phyloP scores from a whole-genome alignment of 2,113 vertebrate genomes.

The Hippocampus zosterae region DNA sequence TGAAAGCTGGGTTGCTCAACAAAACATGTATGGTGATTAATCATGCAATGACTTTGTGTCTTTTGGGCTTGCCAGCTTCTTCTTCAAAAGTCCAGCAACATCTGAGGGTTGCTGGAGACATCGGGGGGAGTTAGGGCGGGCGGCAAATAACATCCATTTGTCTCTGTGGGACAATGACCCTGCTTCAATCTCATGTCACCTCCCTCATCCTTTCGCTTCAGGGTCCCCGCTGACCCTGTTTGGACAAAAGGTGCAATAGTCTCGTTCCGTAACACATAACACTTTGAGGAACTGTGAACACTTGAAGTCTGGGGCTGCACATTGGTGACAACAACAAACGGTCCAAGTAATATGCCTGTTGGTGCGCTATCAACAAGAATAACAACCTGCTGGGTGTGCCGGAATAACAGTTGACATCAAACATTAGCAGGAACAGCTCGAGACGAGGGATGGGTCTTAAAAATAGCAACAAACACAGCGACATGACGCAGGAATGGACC shows the following conservation, averaged over 20 bases:
- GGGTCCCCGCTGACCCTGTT: conserved; percentile 46
- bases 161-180: conserved; percentile 58
- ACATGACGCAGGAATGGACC: conserved; percentile 2
- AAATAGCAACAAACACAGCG: conserved; percentile 26
- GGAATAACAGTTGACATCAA: conserved; percentile 54
- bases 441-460: conserved; percentile 26
- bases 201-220: conserved; percentile 8
- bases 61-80: conserved; percentile 55
- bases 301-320: conserved; percentile 51
- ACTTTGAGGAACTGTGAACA: conserved; percentile 55
- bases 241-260: conserved; percentile 46
- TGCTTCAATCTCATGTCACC: conserved; percentile 44
- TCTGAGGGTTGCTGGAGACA: conserved; percentile 58
- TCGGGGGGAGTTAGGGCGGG: neutral
- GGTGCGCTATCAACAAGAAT: conserved; percentile 61
- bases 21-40: conserved; percentile 65
- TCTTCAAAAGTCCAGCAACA: conserved; percentile 58
- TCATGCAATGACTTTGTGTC: conserved; percentile 63
- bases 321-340: conserved; percentile 59
- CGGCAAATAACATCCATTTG: conserved; percentile 30
- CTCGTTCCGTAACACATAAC: conserved; percentile 60
- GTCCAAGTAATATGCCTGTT: conserved; percentile 55
- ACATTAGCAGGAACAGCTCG: conserved; percentile 32
- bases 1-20: conserved; percentile 26
- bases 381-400: conserved; percentile 56